Evolutionary conservation across 1,140 invertebrate species (phyloP).

Genomic region (Aphelinus certus): DNA sequence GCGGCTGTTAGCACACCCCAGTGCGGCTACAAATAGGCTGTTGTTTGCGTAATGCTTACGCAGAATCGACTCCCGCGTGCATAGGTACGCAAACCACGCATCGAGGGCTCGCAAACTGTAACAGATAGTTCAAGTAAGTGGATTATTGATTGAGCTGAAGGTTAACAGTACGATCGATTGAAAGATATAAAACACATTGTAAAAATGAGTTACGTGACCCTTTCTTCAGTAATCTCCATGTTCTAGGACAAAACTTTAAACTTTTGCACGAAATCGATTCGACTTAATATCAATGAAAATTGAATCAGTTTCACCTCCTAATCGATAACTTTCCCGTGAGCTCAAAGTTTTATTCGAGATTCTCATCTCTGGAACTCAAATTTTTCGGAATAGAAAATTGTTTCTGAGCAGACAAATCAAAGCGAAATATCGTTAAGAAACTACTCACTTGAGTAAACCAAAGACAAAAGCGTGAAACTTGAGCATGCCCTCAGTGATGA

Average conservation of each 20-base stretch:
- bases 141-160: too few relatives aligned
- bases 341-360: too few relatives aligned
- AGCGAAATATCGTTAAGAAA: too few relatives aligned
- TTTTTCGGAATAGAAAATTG: too few relatives aligned
- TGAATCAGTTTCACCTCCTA: too few relatives aligned
- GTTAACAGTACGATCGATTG: background rate
- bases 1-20: conserved; percentile 71
- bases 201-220: conserved; percentile 1
- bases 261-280: background rate
- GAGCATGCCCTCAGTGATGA: conserved; percentile 83
- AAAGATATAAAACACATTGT: background rate
- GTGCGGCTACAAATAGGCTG: conserved; percentile 76
- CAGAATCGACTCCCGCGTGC: conserved; percentile 83
- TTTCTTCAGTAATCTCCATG: background rate
- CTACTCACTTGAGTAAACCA: conserved; percentile 84
- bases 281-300: too few relatives aligned
- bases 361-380: too few relatives aligned
- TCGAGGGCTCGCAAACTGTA: conserved; percentile 80
- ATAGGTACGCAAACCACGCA: conserved; percentile 85
- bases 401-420: too few relatives aligned
- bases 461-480: conserved; percentile 92
- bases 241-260: background rate
- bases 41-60: conserved; percentile 81
- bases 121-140: conserved; percentile 16
- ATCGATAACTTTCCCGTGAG: too few relatives aligned